Evolutionary conservation across 2,113 vertebrate species (phyloP).

Genomic region (Muscicapa adusta): DNA sequence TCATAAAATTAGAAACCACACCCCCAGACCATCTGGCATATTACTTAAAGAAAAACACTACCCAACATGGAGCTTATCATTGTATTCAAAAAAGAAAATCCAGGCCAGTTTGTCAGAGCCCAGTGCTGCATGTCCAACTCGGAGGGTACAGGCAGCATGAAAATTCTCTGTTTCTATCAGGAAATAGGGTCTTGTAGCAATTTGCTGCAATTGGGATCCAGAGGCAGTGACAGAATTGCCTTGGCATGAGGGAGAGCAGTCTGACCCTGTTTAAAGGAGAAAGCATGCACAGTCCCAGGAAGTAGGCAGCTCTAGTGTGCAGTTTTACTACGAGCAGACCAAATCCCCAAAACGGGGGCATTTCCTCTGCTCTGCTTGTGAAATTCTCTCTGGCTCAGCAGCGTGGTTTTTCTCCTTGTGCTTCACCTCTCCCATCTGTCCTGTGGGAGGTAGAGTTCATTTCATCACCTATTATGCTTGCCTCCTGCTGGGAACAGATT

Average conservation of each 20-base stretch:
- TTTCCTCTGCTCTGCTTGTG: slow-evolving; percentile 9
- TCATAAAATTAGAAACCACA: slow-evolving; percentile 71
- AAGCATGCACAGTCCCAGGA: background rate
- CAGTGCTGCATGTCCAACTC: background rate
- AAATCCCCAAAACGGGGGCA: slow-evolving; percentile 26
- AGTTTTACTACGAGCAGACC: slow-evolving; percentile 39
- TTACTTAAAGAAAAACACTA: slow-evolving; percentile 61
- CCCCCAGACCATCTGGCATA: slow-evolving; percentile 67
- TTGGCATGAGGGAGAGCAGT: background rate
- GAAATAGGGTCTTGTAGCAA: background rate
- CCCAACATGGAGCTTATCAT: slow-evolving; percentile 39
- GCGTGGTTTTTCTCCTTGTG: background rate
- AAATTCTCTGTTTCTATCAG: background rate
- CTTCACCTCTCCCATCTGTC: slow-evolving; percentile 56
- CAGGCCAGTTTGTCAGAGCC: slow-evolving; percentile 1
- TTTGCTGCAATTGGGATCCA: background rate
- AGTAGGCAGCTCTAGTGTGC: slow-evolving; percentile 23
- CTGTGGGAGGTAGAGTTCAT: slow-evolving; percentile 54
- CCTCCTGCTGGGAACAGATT: slow-evolving; percentile 50
- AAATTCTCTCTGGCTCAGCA: slow-evolving; percentile 7
- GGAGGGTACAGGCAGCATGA: background rate
- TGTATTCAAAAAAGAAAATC: slow-evolving; percentile 57
- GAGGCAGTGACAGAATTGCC: background rate
- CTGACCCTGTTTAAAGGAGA: background rate
- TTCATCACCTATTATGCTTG: slow-evolving; percentile 56